Percentiles rank a stretch among this genome's conserved stretches.
phyloP scores from a whole-genome alignment of 2,888 invertebrate genomes.

The Latrodectus hesperus region DNA sequence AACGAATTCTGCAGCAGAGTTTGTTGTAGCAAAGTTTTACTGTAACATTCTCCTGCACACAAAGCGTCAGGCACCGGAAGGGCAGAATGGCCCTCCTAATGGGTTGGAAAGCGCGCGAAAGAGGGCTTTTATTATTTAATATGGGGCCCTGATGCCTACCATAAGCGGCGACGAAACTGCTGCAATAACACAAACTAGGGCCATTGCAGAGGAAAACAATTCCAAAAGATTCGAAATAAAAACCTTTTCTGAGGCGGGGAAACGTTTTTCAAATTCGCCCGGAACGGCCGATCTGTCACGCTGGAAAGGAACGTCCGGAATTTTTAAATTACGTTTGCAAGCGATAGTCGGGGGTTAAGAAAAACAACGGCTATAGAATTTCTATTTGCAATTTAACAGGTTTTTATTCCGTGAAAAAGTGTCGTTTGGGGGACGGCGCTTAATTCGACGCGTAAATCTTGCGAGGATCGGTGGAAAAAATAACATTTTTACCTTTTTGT shows the following conservation, averaged over 20 bases:
- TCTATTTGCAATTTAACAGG: constrained; percentile 59
- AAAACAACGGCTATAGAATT: constrained; percentile 67
- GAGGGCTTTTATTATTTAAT: too few relatives aligned
- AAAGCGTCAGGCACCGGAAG: too few relatives aligned
- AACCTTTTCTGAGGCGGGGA: not conserved
- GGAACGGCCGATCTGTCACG: constrained; percentile 6
- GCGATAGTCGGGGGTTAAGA: constrained; percentile 11
- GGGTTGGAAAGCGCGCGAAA: too few relatives aligned
- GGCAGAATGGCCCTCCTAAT: too few relatives aligned
- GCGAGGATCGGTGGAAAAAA: not conserved
- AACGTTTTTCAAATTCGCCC: not conserved
- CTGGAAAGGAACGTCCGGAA: constrained; percentile 56
- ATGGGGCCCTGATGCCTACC: too few relatives aligned
- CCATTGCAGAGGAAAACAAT: not conserved
- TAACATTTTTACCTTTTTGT: not conserved
- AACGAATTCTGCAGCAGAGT: too few relatives aligned
- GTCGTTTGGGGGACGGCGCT: constrained; percentile 26
- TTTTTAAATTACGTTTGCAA: constrained; percentile 66
- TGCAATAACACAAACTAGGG: not conserved
- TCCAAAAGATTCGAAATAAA: not conserved
- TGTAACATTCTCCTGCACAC: too few relatives aligned
- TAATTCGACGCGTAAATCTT: constrained; percentile 67
- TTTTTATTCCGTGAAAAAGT: constrained; percentile 24
- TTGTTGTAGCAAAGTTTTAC: too few relatives aligned
- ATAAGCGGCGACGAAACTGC: not conserved